These are phyloP conservation scores for Brachypteracias leptosomus DNA, from an alignment of 2,113 vertebrate species.

Conservation along the genomic window DNA sequence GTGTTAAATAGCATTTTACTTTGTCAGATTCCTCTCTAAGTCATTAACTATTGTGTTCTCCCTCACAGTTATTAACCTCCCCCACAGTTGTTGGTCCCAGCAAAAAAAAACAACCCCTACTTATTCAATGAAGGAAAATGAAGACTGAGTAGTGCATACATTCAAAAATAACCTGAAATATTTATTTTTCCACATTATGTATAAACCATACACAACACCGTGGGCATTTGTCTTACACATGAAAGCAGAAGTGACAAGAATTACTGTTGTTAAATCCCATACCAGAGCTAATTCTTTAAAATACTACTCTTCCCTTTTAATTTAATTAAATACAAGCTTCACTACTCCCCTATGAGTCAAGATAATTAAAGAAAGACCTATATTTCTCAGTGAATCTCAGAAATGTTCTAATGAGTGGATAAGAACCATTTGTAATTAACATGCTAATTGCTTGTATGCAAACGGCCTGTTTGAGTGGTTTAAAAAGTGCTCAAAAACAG, in stretches of 20 bases:
- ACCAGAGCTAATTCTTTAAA: not conserved
- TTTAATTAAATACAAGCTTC: constrained; percentile 44
- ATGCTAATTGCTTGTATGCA: constrained; percentile 71
- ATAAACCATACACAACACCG: not conserved
- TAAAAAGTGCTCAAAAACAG: constrained; percentile 72
- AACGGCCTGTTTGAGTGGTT: constrained; percentile 66
- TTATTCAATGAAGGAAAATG: not conserved
- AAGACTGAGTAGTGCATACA: not conserved
- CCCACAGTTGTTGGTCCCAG: not conserved
- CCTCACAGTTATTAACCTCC: not conserved
- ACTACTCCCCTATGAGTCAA: not conserved
- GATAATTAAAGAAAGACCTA: constrained; percentile 47
- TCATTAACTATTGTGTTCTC: not conserved
- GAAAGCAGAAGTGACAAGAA: not conserved
- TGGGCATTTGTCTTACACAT: not conserved
- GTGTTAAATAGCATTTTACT: not conserved
- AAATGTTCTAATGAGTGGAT: constrained; percentile 59
- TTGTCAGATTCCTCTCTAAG: not conserved
- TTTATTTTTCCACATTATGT: not conserved
- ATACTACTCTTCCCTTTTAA: not conserved
- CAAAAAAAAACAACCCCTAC: not conserved
- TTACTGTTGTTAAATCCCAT: not conserved
- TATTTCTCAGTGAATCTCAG: constrained; percentile 38
- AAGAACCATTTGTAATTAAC: constrained; percentile 68
- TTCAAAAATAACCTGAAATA: not conserved